Evolutionary conservation across 2,797 vertebrate genomes (phyloP), one percentile per base, ranked within the genome.

Genomic region (Leuciscus waleckii): DNA sequence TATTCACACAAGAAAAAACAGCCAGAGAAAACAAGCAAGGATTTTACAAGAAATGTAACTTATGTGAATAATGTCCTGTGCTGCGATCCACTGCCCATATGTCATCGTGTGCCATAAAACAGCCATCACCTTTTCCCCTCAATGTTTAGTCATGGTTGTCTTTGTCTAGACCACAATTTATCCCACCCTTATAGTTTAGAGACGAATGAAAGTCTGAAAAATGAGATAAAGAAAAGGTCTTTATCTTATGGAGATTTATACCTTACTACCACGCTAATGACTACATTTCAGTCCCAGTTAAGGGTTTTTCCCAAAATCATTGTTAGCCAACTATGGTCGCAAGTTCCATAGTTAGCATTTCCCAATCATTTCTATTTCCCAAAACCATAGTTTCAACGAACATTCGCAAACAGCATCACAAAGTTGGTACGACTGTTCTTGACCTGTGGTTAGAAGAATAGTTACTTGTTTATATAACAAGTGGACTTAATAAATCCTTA

Each of bases 141-240:
- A 71, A 46, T 56, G 63, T 69, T 87, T 71, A 39, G 32, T 82
- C 84, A 71, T 71, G 26, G 43, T 83, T 16, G 54, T 75, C 67
- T 82, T 58, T 79, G 35, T 75, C 61, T 80, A 87, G 70, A 85
- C 83, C 56, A 78, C 56, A 86, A 32, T 71, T 63, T 43, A 74
- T 46, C 58, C 73, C 41, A 83, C 74, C 49, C 68, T 68, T 69
- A 83, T 39, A 71, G 69, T 68, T 84, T 54, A 68, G 71, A 85
- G 32, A 71, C 56, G 43, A 51, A 9, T 67, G 21, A 79, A 32
- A 14, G 32, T 51, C 39, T 86, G 79, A 82, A 76, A 80, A 21
- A 82, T 61, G 11, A 58, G 56, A n/a, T 75, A 23, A 79, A 65
- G n/a, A 43, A 75, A 85, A 58, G 14, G 23, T 76, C 10, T 73